phyloP scores from a whole-genome alignment of 2,797 vertebrate genomes.

The Pipistrellus nathusii region DNA sequence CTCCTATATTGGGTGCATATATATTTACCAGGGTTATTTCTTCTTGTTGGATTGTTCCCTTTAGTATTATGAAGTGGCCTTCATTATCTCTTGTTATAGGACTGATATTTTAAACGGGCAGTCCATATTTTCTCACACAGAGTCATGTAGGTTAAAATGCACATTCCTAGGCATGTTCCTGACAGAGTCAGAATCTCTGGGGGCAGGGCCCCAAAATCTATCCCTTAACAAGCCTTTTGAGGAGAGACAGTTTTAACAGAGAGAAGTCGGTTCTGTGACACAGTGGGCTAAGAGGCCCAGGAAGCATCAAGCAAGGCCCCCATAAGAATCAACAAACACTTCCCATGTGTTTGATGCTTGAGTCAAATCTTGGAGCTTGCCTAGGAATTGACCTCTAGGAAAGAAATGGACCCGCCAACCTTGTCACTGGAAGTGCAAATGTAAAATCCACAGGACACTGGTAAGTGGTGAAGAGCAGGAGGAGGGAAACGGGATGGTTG shows the following conservation, averaged over 20 bases:
- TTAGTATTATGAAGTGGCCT: no score
- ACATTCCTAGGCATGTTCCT: background rate
- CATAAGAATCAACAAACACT: background rate
- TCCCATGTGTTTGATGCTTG: background rate
- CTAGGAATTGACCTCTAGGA: background rate
- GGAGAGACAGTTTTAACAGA: background rate
- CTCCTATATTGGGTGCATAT: no score
- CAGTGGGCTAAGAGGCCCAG: background rate
- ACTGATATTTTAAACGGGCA: background rate
- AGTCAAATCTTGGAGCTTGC: background rate
- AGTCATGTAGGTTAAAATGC: background rate
- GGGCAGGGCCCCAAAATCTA: background rate
- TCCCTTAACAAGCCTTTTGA: background rate
- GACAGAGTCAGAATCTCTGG: background rate
- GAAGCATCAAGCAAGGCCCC: background rate
- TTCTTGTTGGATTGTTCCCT: no score
- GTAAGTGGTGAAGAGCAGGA: background rate
- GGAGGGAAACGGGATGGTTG: background rate
- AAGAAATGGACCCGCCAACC: background rate
- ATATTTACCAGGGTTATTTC: no score
- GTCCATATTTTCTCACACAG: background rate
- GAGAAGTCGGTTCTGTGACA: background rate
- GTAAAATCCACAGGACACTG: background rate
- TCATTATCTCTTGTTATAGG: no score
- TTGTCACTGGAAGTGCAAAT: background rate